Base-by-base conservation (phyloP, 2,888 invertebrate genomes). In the Eledona agricola region DNA sequence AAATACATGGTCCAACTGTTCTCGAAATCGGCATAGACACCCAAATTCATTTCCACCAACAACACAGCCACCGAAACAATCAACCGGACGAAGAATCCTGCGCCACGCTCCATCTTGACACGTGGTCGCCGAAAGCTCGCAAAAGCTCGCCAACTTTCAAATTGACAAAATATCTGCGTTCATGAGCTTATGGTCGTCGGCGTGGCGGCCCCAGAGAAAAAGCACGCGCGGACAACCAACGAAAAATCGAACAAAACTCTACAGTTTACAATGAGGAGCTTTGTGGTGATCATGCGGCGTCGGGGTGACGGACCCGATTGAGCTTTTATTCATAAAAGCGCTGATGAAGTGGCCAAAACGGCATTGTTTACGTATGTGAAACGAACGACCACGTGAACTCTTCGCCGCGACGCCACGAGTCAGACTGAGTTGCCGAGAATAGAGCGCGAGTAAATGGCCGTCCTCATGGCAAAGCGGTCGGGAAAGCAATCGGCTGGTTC, bases 1-100 rank as follows among this genome's bases (percentile, higher is more conserved):
- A 82, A 82, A 72, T 81, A 85, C 65, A 83, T 80, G 28, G 82
- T 83, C 84, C 84, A 84, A 66, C 82, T 84, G 77, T 83, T 84
- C 62, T 81, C 84, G 74, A 78, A 77, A 60, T 76, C 83, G 63
- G 79, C 80, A 65, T 57, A 59, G 23, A 69, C 72, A 57, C 54
- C 31, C 34, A 65, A 49, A 53, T 64, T 57, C 7, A 64, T 50
- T 37, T 64, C 60, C 40, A 63, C 56, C 38, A 42, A n/a, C 20
- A 70, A 42, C 59, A 70, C 61, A 40, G 61, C 55, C 59, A 71
- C 62, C 43, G 70, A 57, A 29, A 70, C 58, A 43, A 67, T 47
- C 35, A 65, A 59, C 51, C 64, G 64, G 32, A 58, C 35, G 45
- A 59, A 16, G 47, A 35, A 17, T 15, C 50, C 28, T 22, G 16